Conservation (phyloP, 2,797 vertebrate species). For the Bradypodion ventrale region DNA sequence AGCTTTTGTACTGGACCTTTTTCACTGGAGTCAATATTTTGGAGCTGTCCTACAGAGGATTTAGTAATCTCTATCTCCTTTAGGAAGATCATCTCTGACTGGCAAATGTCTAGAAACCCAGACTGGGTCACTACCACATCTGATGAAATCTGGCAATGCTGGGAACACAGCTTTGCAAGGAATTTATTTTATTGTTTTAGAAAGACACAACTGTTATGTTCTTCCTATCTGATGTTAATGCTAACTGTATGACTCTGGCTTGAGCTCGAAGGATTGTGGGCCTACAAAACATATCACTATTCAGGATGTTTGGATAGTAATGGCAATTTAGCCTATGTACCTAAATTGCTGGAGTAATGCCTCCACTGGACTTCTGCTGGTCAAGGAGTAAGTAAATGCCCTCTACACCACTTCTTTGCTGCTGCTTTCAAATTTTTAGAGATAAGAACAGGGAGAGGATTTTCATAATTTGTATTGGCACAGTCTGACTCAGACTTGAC, state of each 20-base stretch:
- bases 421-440: neutral
- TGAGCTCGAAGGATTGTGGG: neutral
- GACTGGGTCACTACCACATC: neutral
- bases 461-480: neutral
- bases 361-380: neutral
- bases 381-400: no score
- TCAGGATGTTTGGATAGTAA: neutral
- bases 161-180: neutral
- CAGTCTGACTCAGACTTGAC: no score
- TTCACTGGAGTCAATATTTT: neutral
- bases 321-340: neutral
- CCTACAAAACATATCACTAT: neutral
- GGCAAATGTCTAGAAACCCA: neutral
- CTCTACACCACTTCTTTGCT: neutral
- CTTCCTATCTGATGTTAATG: neutral
- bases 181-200: no score
- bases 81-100: neutral
- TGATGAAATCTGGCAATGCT: neutral
- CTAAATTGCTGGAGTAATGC: no score
- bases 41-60: constrained; percentile 55
- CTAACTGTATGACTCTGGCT: neutral
- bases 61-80: constrained; percentile 39
- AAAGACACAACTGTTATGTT: neutral
- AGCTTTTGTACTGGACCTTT: neutral
- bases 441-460: neutral